Percentiles rank a stretch among this genome's conserved stretches.
These are phyloP conservation scores for Aleadryas rufinucha DNA, from an alignment of 2,113 vertebrate species.

Conservation along the genomic window DNA sequence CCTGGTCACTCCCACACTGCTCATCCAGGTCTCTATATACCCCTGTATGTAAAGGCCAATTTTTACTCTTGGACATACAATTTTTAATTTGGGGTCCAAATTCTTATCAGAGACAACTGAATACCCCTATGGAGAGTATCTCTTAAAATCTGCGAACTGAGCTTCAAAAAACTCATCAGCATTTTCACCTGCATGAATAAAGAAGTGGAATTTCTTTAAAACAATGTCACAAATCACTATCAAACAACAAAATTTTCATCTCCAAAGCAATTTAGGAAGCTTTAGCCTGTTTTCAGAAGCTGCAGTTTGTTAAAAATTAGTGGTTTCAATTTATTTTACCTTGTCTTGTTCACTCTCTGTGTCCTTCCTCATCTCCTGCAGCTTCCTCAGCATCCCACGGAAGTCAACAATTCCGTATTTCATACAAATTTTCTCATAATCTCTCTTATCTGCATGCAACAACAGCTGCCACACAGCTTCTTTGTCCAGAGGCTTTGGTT, in stretches of 20 bases:
- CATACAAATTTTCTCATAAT: constrained; percentile 84
- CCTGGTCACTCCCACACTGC: not conserved
- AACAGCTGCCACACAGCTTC: constrained; percentile 81
- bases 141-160: not conserved
- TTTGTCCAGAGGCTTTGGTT: constrained; percentile 52
- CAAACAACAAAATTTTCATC: not conserved
- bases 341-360: constrained; percentile 62
- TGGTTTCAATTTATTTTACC: constrained; percentile 60
- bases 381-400: constrained; percentile 76
- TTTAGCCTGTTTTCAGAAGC: not conserved
- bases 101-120: not conserved
- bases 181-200: not conserved
- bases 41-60: not conserved
- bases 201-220: not conserved
- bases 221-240: not conserved
- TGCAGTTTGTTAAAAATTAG: not conserved
- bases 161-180: not conserved
- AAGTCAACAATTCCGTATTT: constrained; percentile 80
- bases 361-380: constrained; percentile 75
- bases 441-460: constrained; percentile 78
- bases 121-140: not conserved
- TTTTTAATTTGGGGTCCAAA: not conserved
- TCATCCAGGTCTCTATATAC: not conserved
- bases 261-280: not conserved
- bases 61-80: not conserved